phyloP scores from a whole-genome alignment of 1,140 invertebrate genomes.

The Solenopsis invicta region DNA sequence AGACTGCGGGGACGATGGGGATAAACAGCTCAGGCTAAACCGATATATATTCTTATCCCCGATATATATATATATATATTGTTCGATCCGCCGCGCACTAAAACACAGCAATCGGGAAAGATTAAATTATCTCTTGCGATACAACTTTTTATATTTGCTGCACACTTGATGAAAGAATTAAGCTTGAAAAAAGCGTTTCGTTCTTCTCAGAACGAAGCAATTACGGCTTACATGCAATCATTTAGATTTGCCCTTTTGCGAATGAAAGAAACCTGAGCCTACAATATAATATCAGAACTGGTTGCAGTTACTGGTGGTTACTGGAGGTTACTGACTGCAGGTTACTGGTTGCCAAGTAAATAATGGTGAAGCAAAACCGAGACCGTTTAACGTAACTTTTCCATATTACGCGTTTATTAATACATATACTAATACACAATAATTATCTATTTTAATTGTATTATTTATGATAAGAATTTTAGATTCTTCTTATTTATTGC shows the following conservation, averaged over 20 bases:
- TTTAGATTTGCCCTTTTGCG: constrained; percentile 6
- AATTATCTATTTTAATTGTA: constrained; percentile 9
- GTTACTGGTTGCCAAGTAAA: too few relatives aligned
- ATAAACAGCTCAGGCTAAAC: constrained; percentile 39
- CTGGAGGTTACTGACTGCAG: too few relatives aligned
- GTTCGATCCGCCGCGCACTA: not conserved
- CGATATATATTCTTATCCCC: constrained; percentile 47
- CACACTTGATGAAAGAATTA: constrained; percentile 13
- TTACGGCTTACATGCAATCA: constrained; percentile 16
- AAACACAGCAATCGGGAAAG: not conserved
- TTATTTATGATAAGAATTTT: constrained; percentile 1
- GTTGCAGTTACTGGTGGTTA: too few relatives aligned
- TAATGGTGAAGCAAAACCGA: not conserved
- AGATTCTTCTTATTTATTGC: not conserved
- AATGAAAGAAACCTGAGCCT: not conserved
- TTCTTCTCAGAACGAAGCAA: not conserved
- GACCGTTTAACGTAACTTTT: constrained; percentile 6
- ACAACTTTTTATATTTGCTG: not conserved
- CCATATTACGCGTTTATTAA: not conserved
- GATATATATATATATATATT: too few relatives aligned
- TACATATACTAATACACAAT: not conserved
- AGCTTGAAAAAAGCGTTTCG: not conserved
- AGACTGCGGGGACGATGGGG: not conserved
- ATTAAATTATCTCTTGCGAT: constrained; percentile 21
- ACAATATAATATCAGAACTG: not conserved